These are phyloP conservation scores for Ylistrum balloti DNA, from an alignment of 1,140 invertebrate genomes.

Conservation along the genomic window DNA sequence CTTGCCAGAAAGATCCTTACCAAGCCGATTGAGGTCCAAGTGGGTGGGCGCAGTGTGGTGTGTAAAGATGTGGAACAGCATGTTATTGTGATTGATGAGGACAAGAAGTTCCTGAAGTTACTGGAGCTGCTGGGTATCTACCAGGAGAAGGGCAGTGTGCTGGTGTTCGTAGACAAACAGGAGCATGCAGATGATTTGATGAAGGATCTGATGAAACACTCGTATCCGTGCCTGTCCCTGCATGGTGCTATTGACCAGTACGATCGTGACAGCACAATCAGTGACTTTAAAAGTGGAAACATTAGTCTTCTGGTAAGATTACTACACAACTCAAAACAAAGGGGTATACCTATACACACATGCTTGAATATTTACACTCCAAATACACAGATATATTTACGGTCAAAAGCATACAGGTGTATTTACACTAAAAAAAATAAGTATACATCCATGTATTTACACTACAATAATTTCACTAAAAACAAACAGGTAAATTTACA, in stretches of 20 bases:
- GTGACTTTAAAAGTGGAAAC: conserved; percentile 98
- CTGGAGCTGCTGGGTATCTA: conserved; percentile 97
- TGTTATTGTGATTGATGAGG: conserved; percentile 94
- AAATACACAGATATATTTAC: too few relatives aligned
- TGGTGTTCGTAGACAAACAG: conserved; percentile 99
- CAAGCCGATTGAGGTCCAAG: conserved; percentile 96
- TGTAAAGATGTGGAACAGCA: conserved; percentile 99
- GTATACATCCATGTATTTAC: too few relatives aligned
- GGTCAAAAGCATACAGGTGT: too few relatives aligned
- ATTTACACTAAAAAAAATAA: too few relatives aligned
- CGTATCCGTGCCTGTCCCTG: conserved; percentile 96
- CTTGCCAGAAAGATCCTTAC: conserved; percentile 95
- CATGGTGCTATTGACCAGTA: conserved; percentile 99
- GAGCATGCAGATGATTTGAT: conserved; percentile 97
- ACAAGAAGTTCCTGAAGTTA: conserved; percentile 98
- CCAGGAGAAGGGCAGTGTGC: conserved; percentile 95
- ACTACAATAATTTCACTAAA: too few relatives aligned
- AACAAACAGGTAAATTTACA: too few relatives aligned
- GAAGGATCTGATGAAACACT: conserved; percentile 98
- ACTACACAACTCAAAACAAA: too few relatives aligned
- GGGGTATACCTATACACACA: too few relatives aligned
- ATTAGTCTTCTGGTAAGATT: conserved; percentile 85
- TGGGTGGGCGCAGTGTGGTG: conserved; percentile 97
- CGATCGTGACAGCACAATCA: conserved; percentile 98
- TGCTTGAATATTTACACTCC: too few relatives aligned